A percentile compares a stretch with the other conserved stretches of the same genome.
These are phyloP conservation scores for Drosophila obscura DNA, from an alignment of 1,140 invertebrate species.

Conservation along the genomic window DNA sequence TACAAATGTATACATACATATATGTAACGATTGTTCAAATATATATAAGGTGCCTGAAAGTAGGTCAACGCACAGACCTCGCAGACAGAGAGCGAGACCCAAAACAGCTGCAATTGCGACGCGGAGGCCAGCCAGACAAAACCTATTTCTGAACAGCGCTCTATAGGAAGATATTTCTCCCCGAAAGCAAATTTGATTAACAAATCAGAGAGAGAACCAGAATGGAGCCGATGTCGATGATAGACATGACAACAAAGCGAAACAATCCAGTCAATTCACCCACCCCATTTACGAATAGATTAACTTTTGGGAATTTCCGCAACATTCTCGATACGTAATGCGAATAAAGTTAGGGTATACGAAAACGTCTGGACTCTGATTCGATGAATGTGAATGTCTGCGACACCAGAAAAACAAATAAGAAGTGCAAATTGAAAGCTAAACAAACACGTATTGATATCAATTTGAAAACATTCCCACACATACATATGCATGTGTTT, in stretches of 20 bases:
- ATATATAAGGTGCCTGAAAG: constrained; percentile 49
- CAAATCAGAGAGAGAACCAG: constrained; percentile 1
- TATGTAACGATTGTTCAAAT: constrained; percentile 5
- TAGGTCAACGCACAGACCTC: constrained; percentile 44
- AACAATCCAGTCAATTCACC: constrained; percentile 14
- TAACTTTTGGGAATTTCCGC: background rate
- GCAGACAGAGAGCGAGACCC: constrained; percentile 21
- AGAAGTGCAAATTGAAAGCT: constrained; percentile 35
- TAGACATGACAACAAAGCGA: constrained; percentile 37
- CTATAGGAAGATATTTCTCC: constrained; percentile 2
- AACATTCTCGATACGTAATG: background rate
- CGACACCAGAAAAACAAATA: constrained; percentile 2
- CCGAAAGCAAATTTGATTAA: constrained; percentile 33
- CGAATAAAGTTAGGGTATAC: constrained; percentile 9
- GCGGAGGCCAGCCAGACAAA: too few species aligned
- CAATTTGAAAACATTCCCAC: constrained; percentile 34
- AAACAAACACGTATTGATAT: constrained; percentile 36
- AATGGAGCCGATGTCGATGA: background rate
- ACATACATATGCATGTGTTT: constrained; percentile 22
- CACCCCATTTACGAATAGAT: constrained; percentile 12
- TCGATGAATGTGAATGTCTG: constrained; percentile 37
- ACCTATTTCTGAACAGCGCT: constrained; percentile 10
- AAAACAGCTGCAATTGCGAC: constrained; percentile 31
- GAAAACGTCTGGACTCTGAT: constrained; percentile 6
- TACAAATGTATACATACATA: constrained; percentile 7